These are phyloP conservation scores for Lycia hirtaria DNA, from an alignment of 2,888 invertebrate species.

Conservation along the genomic window DNA sequence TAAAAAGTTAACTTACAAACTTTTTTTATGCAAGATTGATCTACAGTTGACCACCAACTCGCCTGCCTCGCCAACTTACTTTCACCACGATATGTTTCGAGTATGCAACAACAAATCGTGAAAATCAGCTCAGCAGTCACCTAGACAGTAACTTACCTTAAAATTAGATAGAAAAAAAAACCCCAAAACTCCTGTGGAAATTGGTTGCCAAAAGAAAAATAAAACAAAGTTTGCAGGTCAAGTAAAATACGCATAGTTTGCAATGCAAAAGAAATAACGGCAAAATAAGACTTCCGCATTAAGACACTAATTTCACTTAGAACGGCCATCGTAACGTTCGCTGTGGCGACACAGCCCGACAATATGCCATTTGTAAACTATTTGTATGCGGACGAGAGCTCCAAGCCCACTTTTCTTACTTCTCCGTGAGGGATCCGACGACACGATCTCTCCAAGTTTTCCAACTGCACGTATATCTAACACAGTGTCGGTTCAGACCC, in stretches of 20 bases:
- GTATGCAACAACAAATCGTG: too few species aligned
- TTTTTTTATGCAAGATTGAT: too few species aligned
- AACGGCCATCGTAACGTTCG: conserved; percentile 35
- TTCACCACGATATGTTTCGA: too few species aligned
- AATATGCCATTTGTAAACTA: conserved; percentile 82
- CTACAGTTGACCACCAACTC: too few species aligned
- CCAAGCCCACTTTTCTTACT: conserved; percentile 81
- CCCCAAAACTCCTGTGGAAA: too few species aligned
- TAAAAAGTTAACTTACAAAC: too few species aligned
- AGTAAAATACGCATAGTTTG: background rate
- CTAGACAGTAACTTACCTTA: too few species aligned
- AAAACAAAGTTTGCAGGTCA: background rate
- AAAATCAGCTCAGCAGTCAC: too few species aligned
- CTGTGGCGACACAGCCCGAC: conserved; percentile 58
- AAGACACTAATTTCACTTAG: conserved; percentile 41
- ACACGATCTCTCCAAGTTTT: conserved; percentile 52
- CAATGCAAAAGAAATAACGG: conserved; percentile 28
- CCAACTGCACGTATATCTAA: conserved; percentile 44
- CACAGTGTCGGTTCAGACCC: conserved; percentile 41
- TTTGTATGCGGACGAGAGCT: conserved; percentile 83
- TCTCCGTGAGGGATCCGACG: conserved; percentile 65
- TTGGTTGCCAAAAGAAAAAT: too few species aligned
- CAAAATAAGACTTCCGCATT: conserved; percentile 21
- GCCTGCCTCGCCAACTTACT: too few species aligned
- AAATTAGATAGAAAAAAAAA: too few species aligned